These are phyloP conservation scores for Cremastinae sp. DNA, from an alignment of 2,888 invertebrate genomes.

Conservation along the genomic window DNA sequence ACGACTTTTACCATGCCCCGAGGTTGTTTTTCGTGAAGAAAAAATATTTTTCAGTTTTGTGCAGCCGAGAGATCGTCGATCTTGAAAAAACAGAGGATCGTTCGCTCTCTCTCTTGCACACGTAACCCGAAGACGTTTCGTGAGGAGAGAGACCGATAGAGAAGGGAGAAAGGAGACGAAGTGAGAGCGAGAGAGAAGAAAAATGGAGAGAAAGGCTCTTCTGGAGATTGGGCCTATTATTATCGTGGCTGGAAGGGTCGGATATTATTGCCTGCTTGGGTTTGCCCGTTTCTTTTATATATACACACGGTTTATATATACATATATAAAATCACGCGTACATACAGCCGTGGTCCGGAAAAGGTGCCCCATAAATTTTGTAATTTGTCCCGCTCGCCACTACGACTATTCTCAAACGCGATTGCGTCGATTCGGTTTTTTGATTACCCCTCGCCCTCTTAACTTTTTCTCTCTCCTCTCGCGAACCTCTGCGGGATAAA, in stretches of 20 bases:
- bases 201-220: conserved; percentile 34
- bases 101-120: too few relatives aligned
- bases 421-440: conserved; percentile 6
- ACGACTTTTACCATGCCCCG: too few relatives aligned
- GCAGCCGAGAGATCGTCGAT: too few relatives aligned
- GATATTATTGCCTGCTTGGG: conserved; percentile 35
- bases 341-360: conserved; percentile 15
- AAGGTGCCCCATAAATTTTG: conserved; percentile 58
- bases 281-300: conserved; percentile 10
- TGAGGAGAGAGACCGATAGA: neutral
- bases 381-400: conserved; percentile 57
- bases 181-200: conserved; percentile 5
- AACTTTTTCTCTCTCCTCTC: conserved; percentile 1
- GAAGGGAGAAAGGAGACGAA: neutral
- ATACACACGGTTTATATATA: neutral
- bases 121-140: too few relatives aligned
- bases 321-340: neutral
- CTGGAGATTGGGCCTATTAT: conserved; percentile 39
- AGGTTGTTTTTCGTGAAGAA: too few relatives aligned
- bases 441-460: conserved; percentile 15
- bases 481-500: neutral
- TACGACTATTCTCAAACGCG: conserved; percentile 26
- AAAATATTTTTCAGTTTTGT: too few relatives aligned
- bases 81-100: too few relatives aligned
- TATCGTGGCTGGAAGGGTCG: conserved; percentile 38